Evolutionary conservation across 2,888 invertebrate genomes (phyloP).

Genomic region (Stenodema calcarata): DNA sequence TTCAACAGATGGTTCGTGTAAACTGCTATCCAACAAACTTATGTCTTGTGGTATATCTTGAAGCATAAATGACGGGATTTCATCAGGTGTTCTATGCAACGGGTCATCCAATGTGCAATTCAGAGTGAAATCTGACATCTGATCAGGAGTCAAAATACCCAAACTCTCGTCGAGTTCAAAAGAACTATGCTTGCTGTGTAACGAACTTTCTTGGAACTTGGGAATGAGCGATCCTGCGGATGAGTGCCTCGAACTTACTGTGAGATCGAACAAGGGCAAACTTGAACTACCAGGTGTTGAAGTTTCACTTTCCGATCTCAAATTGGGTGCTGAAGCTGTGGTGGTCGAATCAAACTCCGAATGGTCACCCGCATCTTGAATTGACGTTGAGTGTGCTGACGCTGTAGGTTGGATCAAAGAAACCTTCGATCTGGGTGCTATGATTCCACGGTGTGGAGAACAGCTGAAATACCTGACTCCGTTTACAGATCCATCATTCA

Average conservation of each 20-base stretch:
- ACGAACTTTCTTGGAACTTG: slow-evolving; percentile 40
- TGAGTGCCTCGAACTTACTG: slow-evolving; percentile 54
- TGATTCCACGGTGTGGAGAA: slow-evolving; percentile 67
- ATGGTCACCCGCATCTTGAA: slow-evolving; percentile 17
- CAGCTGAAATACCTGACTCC: slow-evolving; percentile 71
- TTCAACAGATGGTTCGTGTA: slow-evolving; percentile 47
- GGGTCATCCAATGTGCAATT: slow-evolving; percentile 65
- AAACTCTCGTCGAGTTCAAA: slow-evolving; percentile 82
- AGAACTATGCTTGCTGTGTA: slow-evolving; percentile 75
- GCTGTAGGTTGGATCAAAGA: slow-evolving; percentile 60
- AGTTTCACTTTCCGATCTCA: slow-evolving; percentile 45
- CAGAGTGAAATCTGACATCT: slow-evolving; percentile 76
- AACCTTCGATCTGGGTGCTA: slow-evolving; percentile 70
- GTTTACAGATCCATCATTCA: slow-evolving; percentile 70
- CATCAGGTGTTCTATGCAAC: slow-evolving; percentile 68
- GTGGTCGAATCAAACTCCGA: slow-evolving; percentile 11
- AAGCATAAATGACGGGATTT: slow-evolving; percentile 58
- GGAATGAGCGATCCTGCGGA: slow-evolving; percentile 56
- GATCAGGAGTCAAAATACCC: slow-evolving; percentile 86
- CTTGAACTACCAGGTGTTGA: slow-evolving; percentile 54
- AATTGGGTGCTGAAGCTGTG: slow-evolving; percentile 2
- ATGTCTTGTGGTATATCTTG: slow-evolving; percentile 51
- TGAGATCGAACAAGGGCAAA: slow-evolving; percentile 55
- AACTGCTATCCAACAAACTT: slow-evolving; percentile 42
- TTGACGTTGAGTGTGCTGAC: background rate